Evolutionary conservation across 2,113 vertebrate species (phyloP).

Genomic region (Pampusana beccarii): DNA sequence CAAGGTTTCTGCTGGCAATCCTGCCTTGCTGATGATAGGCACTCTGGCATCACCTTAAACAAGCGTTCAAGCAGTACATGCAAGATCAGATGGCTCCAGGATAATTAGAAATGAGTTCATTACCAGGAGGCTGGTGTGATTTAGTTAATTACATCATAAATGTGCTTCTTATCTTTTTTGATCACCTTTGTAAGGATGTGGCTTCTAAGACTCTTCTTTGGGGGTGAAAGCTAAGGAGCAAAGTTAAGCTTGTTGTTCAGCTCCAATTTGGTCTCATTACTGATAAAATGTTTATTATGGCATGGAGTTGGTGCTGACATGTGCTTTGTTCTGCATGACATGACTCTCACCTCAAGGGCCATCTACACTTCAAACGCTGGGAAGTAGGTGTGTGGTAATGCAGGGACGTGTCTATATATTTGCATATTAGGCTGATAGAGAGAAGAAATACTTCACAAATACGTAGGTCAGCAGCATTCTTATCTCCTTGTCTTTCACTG

Average conservation of each 20-base stretch:
- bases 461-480: background rate
- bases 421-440: background rate
- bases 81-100: background rate
- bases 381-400: background rate
- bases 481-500: background rate
- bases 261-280: background rate
- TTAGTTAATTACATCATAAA: constrained; percentile 13
- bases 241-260: background rate
- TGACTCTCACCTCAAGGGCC: background rate
- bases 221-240: background rate
- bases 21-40: background rate
- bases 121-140: background rate
- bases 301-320: background rate
- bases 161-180: background rate
- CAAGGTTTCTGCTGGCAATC: background rate
- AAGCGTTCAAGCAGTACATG: background rate
- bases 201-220: background rate
- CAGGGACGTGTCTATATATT: background rate
- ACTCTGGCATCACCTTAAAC: background rate
- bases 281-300: background rate
- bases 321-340: background rate
- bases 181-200: background rate
- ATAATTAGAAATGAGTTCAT: background rate
- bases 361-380: background rate
- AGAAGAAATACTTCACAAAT: background rate